These are phyloP conservation scores for Hemitrygon akajei DNA, from an alignment of 2,797 vertebrate genomes.

Conservation along the genomic window DNA sequence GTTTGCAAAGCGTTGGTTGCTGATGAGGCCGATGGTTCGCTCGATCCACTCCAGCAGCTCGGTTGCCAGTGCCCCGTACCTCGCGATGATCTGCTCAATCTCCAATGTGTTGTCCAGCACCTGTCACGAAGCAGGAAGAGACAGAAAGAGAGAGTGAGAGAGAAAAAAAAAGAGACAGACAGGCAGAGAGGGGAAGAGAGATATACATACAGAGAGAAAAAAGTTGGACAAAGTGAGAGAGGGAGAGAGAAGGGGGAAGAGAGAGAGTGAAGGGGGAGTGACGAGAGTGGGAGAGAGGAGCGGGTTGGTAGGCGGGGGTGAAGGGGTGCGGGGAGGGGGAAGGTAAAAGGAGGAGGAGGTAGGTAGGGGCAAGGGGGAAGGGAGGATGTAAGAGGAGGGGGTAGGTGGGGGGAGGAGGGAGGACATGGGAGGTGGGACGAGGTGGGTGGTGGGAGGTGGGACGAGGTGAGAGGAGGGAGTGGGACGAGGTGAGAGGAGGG, in stretches of 20 bases:
- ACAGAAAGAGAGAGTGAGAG: background rate
- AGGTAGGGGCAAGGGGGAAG: background rate
- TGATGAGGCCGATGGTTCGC: constrained; percentile 75
- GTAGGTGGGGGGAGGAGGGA: background rate
- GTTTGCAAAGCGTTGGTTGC: constrained; percentile 94
- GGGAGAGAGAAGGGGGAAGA: background rate
- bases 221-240: background rate
- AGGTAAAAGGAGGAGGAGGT: too few species aligned
- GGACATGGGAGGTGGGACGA: background rate
- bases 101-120: constrained; percentile 83
- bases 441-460: background rate
- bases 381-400: background rate
- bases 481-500: too few species aligned
- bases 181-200: background rate
- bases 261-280: background rate
- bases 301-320: too few species aligned
- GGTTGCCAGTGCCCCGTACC: constrained; percentile 73
- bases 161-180: background rate
- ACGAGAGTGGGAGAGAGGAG: too few species aligned
- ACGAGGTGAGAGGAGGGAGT: background rate
- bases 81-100: constrained; percentile 69
- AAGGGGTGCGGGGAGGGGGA: too few species aligned
- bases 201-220: background rate
- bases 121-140: constrained; percentile 48
- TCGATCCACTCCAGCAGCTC: constrained; percentile 88